phyloP scores from a whole-genome alignment of 2,797 vertebrate genomes.

The Diplodus puntazzo region DNA sequence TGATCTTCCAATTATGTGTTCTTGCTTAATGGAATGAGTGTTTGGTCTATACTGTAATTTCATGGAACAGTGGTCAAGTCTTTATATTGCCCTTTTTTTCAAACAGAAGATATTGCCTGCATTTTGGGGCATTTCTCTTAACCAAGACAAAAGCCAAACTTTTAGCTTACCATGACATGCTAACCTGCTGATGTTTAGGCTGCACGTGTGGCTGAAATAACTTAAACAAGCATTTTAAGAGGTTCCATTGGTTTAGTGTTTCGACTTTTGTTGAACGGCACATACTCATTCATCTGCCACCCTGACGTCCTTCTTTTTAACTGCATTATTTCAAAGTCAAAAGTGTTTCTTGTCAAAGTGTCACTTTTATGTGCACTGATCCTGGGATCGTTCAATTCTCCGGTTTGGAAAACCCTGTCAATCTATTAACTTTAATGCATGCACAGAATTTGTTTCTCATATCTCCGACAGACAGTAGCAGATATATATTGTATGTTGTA shows the following conservation, averaged over 20 bases:
- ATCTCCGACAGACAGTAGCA: constrained; percentile 20
- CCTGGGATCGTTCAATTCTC: background rate
- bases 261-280: background rate
- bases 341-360: background rate
- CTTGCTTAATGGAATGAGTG: background rate
- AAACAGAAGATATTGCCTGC: background rate
- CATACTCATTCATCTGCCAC: background rate
- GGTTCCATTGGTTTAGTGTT: background rate
- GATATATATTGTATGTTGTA: constrained; percentile 36
- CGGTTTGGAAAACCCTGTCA: background rate
- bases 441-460: constrained; percentile 13
- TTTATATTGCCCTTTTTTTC: background rate
- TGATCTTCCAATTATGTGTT: background rate
- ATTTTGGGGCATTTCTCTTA: no score
- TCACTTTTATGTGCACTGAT: background rate
- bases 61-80: background rate
- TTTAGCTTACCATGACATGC: no score
- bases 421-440: constrained; percentile 35
- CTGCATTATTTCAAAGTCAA: constrained; percentile 10
- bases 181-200: no score
- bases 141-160: no score
- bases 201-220: background rate
- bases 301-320: background rate
- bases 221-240: background rate
- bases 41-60: background rate